phyloP scores from a whole-genome alignment of 2,113 vertebrate species.

The Sturnira hondurensis region DNA sequence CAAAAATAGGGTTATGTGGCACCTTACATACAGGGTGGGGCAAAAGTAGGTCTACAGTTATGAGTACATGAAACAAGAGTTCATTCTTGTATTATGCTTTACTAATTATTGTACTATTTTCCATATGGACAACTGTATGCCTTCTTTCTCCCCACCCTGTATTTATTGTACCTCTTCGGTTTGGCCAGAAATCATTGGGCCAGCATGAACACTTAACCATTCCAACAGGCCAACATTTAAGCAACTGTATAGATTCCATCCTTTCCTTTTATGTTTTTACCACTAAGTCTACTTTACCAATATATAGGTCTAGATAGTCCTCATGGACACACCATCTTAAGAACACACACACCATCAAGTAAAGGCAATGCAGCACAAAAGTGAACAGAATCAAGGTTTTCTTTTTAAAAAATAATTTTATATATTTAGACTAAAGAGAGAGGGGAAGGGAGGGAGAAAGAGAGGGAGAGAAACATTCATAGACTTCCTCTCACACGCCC shows the following conservation, averaged over 20 bases:
- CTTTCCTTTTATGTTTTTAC: constrained; percentile 41
- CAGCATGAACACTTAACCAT: neutral
- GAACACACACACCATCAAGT: neutral
- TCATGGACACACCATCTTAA: neutral
- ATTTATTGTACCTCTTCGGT: neutral
- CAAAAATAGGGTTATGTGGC: neutral
- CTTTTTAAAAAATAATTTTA: too few relatives aligned
- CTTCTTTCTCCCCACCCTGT: neutral
- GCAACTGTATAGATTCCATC: neutral
- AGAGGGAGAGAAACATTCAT: too few relatives aligned
- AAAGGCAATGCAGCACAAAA: constrained; percentile 14
- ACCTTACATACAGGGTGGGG: neutral
- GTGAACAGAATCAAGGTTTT: neutral
- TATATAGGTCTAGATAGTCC: neutral
- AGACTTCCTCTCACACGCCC: too few relatives aligned
- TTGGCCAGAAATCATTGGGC: neutral
- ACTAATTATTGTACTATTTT: neutral
- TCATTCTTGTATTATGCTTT: neutral
- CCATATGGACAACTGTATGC: neutral
- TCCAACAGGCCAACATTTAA: constrained; percentile 30
- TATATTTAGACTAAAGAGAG: too few relatives aligned
- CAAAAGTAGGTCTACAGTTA: neutral
- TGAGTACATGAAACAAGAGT: neutral
- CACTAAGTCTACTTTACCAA: neutral
- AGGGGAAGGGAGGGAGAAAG: too few relatives aligned